Evolutionary conservation across 2,888 invertebrate genomes (phyloP), one percentile per base, ranked within the genome.

Genomic region (Plebejus anna): DNA sequence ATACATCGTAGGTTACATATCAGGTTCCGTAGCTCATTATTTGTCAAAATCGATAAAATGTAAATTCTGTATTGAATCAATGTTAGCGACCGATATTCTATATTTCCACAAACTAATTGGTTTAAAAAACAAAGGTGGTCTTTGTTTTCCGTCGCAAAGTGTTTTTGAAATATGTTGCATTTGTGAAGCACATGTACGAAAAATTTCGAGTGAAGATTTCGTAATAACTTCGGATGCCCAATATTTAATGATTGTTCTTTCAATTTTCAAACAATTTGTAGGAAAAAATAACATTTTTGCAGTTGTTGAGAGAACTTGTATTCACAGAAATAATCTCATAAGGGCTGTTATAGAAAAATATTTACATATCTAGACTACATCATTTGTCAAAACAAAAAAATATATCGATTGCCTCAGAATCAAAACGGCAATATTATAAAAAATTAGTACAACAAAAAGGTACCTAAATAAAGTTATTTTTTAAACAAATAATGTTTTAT

Each of bases 121-220:
- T 51, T 75, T 75, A 47, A 75, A 75, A 51, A 75, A 75, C 47
- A 75, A 16, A 66, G 75, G 75, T 66, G 75, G 75, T 38, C 75
- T 75, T 75, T 66, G 61, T 38, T 75, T 75, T 66, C 75, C 55
- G 42, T 75, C 70, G 38, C 38, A 75, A 66, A 28, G 66, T 51
- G 9, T 75, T 42, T 32, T 32, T 32, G 32, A 75, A 16, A 70
- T 75, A 47, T 75, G 70, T 32, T 61, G 59, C 38, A 38, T 38
- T 38, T 38, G 38, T 38, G 75, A 75, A 61, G 75, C 75, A 59
- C 38, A 59, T 36, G 38, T 75, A 13, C 66, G 61, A 75, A 75
- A n/a, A 66, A 22, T 75, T 38, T 36, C 61, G 22, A 61, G 22
- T 22, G 75, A 47, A 75, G 61, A 75, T 61, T 28, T 75, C 42